Conservation (phyloP, 1,140 invertebrate genomes). For the Halesus radiatus region DNA sequence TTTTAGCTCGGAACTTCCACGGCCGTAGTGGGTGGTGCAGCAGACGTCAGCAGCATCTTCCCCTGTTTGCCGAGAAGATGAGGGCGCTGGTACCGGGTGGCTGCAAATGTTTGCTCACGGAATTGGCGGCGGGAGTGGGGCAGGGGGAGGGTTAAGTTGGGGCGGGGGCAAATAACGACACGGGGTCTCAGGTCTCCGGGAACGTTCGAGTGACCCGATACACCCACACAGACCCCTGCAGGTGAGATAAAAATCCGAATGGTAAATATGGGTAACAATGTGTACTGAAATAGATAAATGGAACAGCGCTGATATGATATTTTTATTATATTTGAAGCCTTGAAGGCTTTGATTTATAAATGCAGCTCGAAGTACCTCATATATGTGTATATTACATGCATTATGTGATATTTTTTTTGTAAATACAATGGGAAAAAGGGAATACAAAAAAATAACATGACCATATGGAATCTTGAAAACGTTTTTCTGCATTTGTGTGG, state of each 20-base stretch:
- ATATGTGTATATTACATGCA: no score
- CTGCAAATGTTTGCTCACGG: constrained; percentile 51
- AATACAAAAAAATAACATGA: no score
- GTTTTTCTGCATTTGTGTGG: no score
- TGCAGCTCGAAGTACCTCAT: no score
- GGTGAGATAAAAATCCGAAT: constrained; percentile 1
- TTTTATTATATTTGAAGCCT: no score
- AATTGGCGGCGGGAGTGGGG: constrained; percentile 32
- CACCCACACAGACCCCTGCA: background rate
- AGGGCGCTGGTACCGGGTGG: constrained; percentile 28
- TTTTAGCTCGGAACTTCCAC: background rate
- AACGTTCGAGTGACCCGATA: background rate
- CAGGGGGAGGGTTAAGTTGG: no score
- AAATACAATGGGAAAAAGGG: no score
- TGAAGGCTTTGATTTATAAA: no score
- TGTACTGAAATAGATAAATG: constrained; percentile 1
- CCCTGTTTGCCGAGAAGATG: background rate
- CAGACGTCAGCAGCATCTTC: no score
- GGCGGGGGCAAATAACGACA: constrained; percentile 39
- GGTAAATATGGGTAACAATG: constrained; percentile 12
- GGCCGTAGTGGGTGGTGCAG: background rate
- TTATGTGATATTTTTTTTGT: no score
- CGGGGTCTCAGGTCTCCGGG: background rate
- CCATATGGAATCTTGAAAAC: no score
- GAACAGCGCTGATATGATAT: no score